Evolutionary conservation across 2,888 invertebrate species (phyloP).

Genomic region (Pteria penguin): DNA sequence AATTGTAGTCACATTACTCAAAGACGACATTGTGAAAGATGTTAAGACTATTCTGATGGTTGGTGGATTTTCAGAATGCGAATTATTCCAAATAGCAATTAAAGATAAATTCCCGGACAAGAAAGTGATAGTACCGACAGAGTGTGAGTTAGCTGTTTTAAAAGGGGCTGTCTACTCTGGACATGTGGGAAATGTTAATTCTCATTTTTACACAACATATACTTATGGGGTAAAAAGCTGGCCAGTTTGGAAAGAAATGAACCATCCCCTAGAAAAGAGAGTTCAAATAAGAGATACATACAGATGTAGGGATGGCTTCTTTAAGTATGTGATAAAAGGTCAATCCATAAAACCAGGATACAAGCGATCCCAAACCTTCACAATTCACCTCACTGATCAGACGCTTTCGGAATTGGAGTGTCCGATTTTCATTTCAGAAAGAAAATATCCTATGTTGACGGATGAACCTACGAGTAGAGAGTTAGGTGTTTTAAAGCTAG

Average conservation of each 20-base stretch:
- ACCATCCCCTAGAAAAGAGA: constrained; percentile 11
- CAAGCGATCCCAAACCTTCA: constrained; percentile 27
- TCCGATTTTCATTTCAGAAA: constrained; percentile 28
- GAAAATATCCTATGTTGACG: constrained; percentile 18
- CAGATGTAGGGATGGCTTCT: constrained; percentile 33
- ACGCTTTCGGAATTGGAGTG: constrained; percentile 24
- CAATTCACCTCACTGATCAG: constrained; percentile 26
- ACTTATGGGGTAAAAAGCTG: constrained; percentile 39
- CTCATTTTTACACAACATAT: constrained; percentile 1
- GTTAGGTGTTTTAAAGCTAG: constrained; percentile 17
- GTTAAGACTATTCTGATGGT: constrained; percentile 39
- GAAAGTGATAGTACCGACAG: constrained; percentile 24
- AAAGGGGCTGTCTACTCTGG: constrained; percentile 40
- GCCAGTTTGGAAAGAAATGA: constrained; percentile 7
- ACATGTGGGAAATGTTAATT: constrained; percentile 14
- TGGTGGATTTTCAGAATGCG: constrained; percentile 41
- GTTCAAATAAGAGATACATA: neutral
- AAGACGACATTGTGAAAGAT: constrained; percentile 12
- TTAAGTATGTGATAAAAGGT: constrained; percentile 25
- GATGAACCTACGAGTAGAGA: constrained; percentile 23
- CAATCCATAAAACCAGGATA: constrained; percentile 24
- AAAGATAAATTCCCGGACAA: constrained; percentile 5
- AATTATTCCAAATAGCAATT: constrained; percentile 28
- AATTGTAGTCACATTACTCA: constrained; percentile 21
- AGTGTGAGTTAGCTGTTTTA: constrained; percentile 35